These are phyloP conservation scores for Micoletzkya japonica DNA, from an alignment of 2,888 invertebrate genomes.

Conservation along the genomic window DNA sequence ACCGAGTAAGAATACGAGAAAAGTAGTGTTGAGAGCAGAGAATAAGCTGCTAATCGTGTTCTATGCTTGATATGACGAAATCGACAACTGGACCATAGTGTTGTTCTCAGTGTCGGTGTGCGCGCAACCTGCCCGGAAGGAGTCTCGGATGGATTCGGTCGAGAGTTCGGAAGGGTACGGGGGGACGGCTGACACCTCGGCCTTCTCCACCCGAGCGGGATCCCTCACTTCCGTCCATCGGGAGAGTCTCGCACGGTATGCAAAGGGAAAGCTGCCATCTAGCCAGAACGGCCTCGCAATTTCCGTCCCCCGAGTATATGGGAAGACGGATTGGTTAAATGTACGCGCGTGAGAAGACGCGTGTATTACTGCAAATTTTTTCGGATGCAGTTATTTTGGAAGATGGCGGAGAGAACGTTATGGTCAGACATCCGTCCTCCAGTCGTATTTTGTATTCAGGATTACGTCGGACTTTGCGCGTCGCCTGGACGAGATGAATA, in stretches of 20 bases:
- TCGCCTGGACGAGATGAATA: background rate
- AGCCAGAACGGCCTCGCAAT: too few species aligned
- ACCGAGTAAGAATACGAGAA: background rate
- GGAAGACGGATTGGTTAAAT: too few species aligned
- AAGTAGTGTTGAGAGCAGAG: background rate
- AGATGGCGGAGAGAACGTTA: too few species aligned
- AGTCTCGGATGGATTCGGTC: background rate
- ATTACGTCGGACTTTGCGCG: slow-evolving; percentile 11
- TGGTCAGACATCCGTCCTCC: too few species aligned
- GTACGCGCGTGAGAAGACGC: too few species aligned
- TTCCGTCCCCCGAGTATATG: too few species aligned
- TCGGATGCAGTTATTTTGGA: too few species aligned
- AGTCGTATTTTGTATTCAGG: background rate
- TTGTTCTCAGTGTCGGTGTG: too few species aligned
- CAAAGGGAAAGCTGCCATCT: background rate
- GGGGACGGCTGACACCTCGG: background rate
- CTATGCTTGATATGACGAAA: too few species aligned
- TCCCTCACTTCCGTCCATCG: background rate
- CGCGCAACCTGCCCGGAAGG: background rate
- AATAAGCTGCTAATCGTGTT: background rate
- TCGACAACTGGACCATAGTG: too few species aligned
- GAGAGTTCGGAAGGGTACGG: slow-evolving; percentile 19
- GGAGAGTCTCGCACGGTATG: slow-evolving; percentile 4
- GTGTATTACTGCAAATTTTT: too few species aligned
- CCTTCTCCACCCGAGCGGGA: background rate